Conservation (phyloP, 2,888 invertebrate species). For the Holacanthella duospinosa region DNA sequence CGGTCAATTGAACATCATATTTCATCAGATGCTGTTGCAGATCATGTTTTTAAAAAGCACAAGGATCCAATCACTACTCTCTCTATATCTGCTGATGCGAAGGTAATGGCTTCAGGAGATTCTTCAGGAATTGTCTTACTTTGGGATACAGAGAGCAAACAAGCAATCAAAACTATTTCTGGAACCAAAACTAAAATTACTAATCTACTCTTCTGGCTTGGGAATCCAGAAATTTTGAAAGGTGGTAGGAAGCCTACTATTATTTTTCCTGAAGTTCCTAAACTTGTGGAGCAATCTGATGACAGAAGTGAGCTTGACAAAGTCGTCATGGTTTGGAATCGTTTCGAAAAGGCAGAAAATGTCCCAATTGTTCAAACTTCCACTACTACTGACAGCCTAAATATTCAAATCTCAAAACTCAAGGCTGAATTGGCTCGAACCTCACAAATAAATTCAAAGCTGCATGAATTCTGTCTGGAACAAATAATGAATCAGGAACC, state of each 20-base stretch:
- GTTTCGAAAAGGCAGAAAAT: slow-evolving; percentile 18
- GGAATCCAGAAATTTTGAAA: slow-evolving; percentile 51
- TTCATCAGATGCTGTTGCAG: slow-evolving; percentile 46
- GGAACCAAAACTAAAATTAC: slow-evolving; percentile 59
- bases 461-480: slow-evolving; percentile 14
- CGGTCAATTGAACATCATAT: slow-evolving; percentile 56
- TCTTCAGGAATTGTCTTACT: slow-evolving; percentile 61
- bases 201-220: slow-evolving; percentile 56
- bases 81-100: slow-evolving; percentile 60
- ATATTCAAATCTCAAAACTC: slow-evolving; percentile 29
- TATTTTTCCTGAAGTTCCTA: slow-evolving; percentile 46
- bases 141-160: slow-evolving; percentile 70
- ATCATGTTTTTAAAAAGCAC: slow-evolving; percentile 56
- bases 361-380: not conserved
- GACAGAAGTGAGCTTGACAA: slow-evolving; percentile 44
- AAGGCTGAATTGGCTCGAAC: slow-evolving; percentile 28
- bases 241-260: slow-evolving; percentile 38
- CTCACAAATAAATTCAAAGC: slow-evolving; percentile 28
- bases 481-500: not conserved
- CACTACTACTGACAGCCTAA: slow-evolving; percentile 1
- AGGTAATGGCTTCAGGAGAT: slow-evolving; percentile 63
- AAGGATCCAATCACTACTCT: slow-evolving; percentile 58
- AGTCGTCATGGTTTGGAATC: slow-evolving; percentile 38
- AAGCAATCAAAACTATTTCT: slow-evolving; percentile 55
- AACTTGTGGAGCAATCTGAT: slow-evolving; percentile 55